Evolutionary conservation across 2,797 vertebrate species (phyloP).

Genomic region (Sparidentex hasta): DNA sequence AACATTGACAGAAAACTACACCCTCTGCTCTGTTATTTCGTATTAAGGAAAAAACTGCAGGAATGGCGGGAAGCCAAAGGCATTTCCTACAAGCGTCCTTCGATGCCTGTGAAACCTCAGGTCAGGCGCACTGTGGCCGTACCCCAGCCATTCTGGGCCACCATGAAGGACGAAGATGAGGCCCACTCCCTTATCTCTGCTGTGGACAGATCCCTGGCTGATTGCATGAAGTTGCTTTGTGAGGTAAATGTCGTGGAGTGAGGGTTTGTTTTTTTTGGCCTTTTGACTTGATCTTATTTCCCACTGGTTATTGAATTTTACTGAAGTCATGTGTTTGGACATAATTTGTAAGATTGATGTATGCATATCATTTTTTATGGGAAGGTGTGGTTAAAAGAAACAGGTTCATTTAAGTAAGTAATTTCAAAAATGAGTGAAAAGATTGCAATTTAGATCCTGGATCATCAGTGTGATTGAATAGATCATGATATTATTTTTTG

Average conservation of each 20-base stretch:
- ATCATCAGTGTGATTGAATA: too few species aligned
- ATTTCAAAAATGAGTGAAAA: too few species aligned
- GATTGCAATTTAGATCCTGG: too few species aligned
- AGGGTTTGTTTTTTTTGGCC: neutral
- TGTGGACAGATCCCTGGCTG: conserved; percentile 82
- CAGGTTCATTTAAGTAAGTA: too few species aligned
- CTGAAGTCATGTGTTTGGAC: neutral
- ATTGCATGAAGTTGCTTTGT: conserved; percentile 87
- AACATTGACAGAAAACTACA: neutral
- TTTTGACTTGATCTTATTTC: neutral
- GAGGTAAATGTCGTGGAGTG: conserved; percentile 77
- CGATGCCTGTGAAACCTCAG: conserved; percentile 82
- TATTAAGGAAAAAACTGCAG: conserved; percentile 88
- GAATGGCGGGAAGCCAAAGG: conserved; percentile 91
- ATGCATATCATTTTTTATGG: neutral
- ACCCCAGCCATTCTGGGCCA: conserved; percentile 80
- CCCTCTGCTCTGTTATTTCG: neutral
- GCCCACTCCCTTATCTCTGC: conserved; percentile 78
- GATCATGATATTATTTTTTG: too few species aligned
- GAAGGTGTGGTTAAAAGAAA: too few species aligned
- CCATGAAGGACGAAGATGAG: conserved; percentile 84
- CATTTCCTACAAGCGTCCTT: conserved; percentile 93
- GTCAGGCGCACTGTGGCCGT: conserved; percentile 62
- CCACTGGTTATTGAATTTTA: neutral
- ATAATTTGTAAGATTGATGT: neutral